These are phyloP conservation scores for Drosophila malerkotliana DNA, from an alignment of 1,140 invertebrate genomes.

Conservation along the genomic window DNA sequence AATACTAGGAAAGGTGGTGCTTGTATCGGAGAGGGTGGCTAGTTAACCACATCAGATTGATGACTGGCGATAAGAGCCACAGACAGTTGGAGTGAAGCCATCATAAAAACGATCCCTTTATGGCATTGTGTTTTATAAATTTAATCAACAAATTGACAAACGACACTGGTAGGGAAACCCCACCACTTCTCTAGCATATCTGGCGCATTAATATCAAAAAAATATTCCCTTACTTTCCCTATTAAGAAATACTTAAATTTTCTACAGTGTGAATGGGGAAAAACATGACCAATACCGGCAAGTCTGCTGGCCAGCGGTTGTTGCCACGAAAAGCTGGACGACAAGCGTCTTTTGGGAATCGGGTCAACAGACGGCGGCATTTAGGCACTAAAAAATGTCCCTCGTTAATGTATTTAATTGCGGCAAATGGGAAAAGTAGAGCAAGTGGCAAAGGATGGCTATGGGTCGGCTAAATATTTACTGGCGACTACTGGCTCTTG, in stretches of 20 bases:
- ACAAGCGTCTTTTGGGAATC: slow-evolving; percentile 60
- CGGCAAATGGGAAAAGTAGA: slow-evolving; percentile 42
- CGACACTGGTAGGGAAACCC: no score
- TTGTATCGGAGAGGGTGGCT: slow-evolving; percentile 3
- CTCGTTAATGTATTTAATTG: slow-evolving; percentile 56
- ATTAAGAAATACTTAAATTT: background rate
- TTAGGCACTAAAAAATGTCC: slow-evolving; percentile 50
- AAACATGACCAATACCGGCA: slow-evolving; percentile 13
- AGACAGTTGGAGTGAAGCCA: slow-evolving; percentile 44
- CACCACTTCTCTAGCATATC: no score
- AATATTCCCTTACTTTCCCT: no score
- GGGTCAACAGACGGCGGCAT: slow-evolving; percentile 74
- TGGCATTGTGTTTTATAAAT: slow-evolving; percentile 51
- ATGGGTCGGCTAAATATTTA: slow-evolving; percentile 54
- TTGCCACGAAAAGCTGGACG: slow-evolving; percentile 15
- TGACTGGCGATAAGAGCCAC: slow-evolving; percentile 37
- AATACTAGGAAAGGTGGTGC: background rate
- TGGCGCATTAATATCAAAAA: no score
- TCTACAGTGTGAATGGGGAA: slow-evolving; percentile 1
- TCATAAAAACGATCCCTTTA: slow-evolving; percentile 46
- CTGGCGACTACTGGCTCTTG: slow-evolving; percentile 48
- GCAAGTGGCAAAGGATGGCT: slow-evolving; percentile 42
- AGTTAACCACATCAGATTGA: slow-evolving; percentile 32
- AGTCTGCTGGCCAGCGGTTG: slow-evolving; percentile 10
- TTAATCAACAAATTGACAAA: slow-evolving; percentile 39